Base-by-base conservation (phyloP, 2,113 vertebrate genomes). In the Lamprotornis superbus region DNA sequence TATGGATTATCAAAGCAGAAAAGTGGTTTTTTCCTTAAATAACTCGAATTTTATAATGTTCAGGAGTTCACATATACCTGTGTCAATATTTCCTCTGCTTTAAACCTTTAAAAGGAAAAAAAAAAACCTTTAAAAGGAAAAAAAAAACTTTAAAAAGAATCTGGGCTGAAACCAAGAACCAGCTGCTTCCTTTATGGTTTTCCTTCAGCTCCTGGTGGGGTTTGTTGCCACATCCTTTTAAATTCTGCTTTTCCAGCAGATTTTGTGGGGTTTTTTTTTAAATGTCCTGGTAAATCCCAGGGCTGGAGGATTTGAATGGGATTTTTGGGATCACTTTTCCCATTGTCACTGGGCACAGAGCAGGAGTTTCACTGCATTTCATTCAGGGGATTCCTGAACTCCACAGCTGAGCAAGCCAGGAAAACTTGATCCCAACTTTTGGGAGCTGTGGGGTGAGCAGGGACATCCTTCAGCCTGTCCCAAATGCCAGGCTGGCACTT, bases 41-140 rank as follows among this genome's bases (percentile, higher is more conserved):
- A 27, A 19, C 33, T 63, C 49, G 7, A 1, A 9, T 44, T 63
- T 52, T 11, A 3, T 39, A 8, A 0, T 2, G n/a, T 31, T 28
- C 30, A 47, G 13, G 46, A 56, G 37, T 28, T 53, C 49, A 16
- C 27, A 35, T 64, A 5, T 52, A 12, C 12, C 37, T 14, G n/a
- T 39, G 53, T 2, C 5, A 33, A 0, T 22, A 14, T 64, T 65
- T 49, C 21, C 80, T 53, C 30, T 30, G 39, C 60, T 63, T 30
- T 55, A 8, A n/a, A 11, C 40, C 9, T 27, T 40, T 40, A 40
- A 40, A 40, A 40, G 39, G 39, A 40, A 40, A 40, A 40, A 40
- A 40, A 40, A 40, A 40, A n/a, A 11, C 46, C 10, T 27, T 39
- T 39, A 39, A 39, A 39, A 39, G 39, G 39, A 39, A 39, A 39